Percentiles rank a stretch among this genome's conserved stretches.
Conservation (phyloP, 1,140 invertebrate species). For the Mya arenaria region DNA sequence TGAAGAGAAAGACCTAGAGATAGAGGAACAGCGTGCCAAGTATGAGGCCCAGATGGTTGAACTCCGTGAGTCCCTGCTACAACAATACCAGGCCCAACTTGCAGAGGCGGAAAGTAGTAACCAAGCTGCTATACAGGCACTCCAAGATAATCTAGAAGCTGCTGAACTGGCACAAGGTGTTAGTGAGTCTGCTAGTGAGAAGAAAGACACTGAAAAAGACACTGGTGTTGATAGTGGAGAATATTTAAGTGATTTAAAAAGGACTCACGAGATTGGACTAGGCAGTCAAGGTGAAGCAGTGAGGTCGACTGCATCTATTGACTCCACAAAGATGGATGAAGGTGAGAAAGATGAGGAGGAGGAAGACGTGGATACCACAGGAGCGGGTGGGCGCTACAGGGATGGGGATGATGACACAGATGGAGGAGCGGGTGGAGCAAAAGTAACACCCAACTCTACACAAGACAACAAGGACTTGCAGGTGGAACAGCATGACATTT, state of each 20-base stretch:
- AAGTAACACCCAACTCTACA: no score
- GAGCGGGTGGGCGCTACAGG: constrained; percentile 12
- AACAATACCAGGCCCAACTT: constrained; percentile 57
- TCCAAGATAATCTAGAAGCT: background rate
- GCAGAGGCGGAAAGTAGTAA: constrained; percentile 30
- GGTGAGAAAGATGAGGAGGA: constrained; percentile 35
- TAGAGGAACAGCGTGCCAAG: constrained; percentile 62
- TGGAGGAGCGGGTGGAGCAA: constrained; percentile 47
- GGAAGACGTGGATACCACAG: constrained; percentile 13
- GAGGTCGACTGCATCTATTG: constrained; percentile 6
- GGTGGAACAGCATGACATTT: no score
- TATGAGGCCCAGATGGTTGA: constrained; percentile 67
- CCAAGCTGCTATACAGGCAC: background rate
- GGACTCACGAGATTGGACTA: no score
- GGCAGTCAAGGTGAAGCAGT: no score
- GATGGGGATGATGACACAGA: constrained; percentile 48
- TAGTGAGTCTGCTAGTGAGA: no score
- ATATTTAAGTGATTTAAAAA: no score
- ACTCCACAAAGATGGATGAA: constrained; percentile 20
- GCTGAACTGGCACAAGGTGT: no score
- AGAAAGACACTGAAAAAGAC: no score
- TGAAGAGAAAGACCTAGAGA: constrained; percentile 67
- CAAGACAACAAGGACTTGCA: no score
- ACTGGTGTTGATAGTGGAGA: no score
- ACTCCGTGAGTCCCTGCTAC: constrained; percentile 53